Evolutionary conservation across 1,140 invertebrate species (phyloP).

Genomic region (Oppia nitens): DNA sequence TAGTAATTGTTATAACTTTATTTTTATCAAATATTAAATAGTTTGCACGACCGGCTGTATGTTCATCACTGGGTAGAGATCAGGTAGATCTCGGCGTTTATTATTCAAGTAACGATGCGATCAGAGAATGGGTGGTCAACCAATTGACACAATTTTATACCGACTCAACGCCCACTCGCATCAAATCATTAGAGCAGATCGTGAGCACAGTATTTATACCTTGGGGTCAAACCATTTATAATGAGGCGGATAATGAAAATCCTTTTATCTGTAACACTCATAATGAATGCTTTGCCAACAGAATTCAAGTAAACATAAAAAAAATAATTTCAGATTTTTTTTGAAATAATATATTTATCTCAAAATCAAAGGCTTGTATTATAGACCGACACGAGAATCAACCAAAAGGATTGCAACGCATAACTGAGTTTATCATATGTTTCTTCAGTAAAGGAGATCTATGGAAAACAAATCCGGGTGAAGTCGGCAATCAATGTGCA

Average conservation of each 20-base stretch:
- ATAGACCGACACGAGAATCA: slow-evolving; percentile 4
- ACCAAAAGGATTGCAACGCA: neutral
- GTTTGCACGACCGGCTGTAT: neutral
- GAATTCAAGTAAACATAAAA: slow-evolving; percentile 6
- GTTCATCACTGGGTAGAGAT: neutral
- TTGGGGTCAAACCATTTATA: slow-evolving; percentile 12
- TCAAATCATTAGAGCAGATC: neutral
- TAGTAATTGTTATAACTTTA: too few species aligned
- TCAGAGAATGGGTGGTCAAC: neutral
- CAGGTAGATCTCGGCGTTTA: neutral
- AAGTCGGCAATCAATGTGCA: neutral
- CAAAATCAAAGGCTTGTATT: slow-evolving; percentile 12
- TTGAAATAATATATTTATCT: too few species aligned
- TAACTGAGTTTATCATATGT: slow-evolving; percentile 10
- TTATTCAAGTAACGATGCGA: neutral
- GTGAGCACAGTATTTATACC: neutral
- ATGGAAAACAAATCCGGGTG: neutral
- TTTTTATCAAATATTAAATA: neutral
- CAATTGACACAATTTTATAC: slow-evolving; percentile 4
- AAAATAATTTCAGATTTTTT: too few species aligned
- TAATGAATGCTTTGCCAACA: slow-evolving; percentile 14
- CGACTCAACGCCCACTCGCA: neutral
- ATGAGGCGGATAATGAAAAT: neutral
- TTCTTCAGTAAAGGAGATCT: slow-evolving; percentile 3
- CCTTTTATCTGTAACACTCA: slow-evolving; percentile 6